Base-by-base conservation (phyloP, 2,113 vertebrate species). In the Pseudonaja textilis region DNA sequence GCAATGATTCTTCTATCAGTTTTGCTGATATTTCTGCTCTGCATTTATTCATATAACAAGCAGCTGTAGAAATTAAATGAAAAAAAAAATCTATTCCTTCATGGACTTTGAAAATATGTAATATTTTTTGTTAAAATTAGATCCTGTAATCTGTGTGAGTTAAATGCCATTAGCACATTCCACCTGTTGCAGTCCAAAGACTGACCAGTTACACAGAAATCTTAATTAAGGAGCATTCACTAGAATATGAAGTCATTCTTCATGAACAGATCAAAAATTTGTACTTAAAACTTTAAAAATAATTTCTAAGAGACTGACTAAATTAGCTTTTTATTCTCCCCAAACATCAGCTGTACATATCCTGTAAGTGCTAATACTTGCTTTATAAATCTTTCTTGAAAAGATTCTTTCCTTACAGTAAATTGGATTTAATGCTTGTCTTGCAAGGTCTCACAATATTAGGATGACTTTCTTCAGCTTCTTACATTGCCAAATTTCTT, bases 41-140 rank as follows among this genome's bases (percentile, higher is more conserved):
- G 74, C 52, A 88, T 18, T 55, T 89, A 86, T 90, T 4, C 85
- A 90, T 50, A 87, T 91, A 81, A 64, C 42, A 87, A 25, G 22
- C 54, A 20, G 39, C 39, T 89, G 69, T 55, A 85, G 52, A 92
- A 85, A 86, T n/a, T 89, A 50, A 56, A 86, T 85, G 54, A 61
- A 61, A 34, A 86, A 86, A 47, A 86, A 47, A 94, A 96, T 94
- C 11, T 64, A 90, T 95, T 94, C 94, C 92, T 86, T 95, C 85
- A 45, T 85, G 57, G 95, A n/a, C 39, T 93, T 96, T 95, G 90
- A 5, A 56, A 86, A 95, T 23, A 39, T 94, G 89, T 91, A 89
- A 88, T 94, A 94, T 93, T 34, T 95, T 95, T 96, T 93, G 94
- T 85, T 93, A 57, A 64, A 74, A 55, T 74, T 91, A 91, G 90